Evolutionary conservation across 2,113 vertebrate species (phyloP).

Genomic region (Laterallus jamaicensis): DNA sequence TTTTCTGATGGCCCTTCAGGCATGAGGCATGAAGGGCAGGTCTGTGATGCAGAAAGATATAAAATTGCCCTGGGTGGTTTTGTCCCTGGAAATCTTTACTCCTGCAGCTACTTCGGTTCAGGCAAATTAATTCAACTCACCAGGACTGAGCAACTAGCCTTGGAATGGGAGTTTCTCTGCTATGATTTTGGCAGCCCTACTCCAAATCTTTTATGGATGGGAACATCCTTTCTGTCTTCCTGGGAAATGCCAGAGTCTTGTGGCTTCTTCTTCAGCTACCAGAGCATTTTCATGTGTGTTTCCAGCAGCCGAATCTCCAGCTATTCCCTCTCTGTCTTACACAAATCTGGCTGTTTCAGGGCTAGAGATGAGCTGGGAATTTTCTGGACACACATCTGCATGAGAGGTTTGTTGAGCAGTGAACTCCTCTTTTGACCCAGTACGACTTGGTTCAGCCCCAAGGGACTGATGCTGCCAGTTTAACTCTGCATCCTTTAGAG

Average conservation of each 20-base stretch:
- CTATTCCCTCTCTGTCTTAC: neutral
- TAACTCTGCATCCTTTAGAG: neutral
- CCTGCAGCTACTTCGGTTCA: neutral
- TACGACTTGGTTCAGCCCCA: neutral
- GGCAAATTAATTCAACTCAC: conserved; percentile 17
- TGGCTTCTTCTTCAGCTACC: neutral
- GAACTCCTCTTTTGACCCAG: neutral
- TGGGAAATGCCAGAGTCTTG: neutral
- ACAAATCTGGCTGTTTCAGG: neutral
- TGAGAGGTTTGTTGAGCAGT: neutral
- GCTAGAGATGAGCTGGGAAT: neutral
- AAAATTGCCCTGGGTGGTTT: conserved; percentile 22
- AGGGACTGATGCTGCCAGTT: neutral
- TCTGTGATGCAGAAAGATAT: conserved; percentile 29
- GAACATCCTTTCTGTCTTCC: neutral
- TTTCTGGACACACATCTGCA: neutral
- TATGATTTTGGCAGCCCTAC: neutral
- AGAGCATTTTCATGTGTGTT: neutral
- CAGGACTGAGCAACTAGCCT: neutral
- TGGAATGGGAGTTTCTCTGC: neutral
- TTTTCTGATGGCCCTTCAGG: conserved; percentile 38
- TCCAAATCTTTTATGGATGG: neutral
- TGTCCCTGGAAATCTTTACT: conserved; percentile 27
- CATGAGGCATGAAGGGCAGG: conserved; percentile 32
- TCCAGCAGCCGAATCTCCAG: neutral